Base-by-base conservation (phyloP, 2,113 vertebrate genomes). In the Chaenogobius annularis region DNA sequence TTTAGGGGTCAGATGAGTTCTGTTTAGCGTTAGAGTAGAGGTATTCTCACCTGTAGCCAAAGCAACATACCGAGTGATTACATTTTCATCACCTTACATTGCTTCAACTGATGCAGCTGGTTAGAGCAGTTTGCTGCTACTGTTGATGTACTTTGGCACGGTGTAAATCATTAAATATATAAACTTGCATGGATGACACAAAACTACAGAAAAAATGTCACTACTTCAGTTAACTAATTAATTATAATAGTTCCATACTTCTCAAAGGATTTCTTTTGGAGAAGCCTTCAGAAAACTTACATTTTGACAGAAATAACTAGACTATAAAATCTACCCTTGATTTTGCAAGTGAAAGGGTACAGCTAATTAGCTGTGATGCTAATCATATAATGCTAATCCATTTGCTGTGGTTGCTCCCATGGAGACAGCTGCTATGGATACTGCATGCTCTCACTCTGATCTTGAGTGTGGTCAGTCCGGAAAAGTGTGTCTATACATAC, bases 381-480 rank as follows among this genome's bases (percentile, higher is more conserved):
- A 54, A 54, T 54, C 7, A 20, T 20, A 10, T 20, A 10, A 54
- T 54, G 19, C 50, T 83, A 88, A 82, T 81, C 83, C 44, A 12
- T 76, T 84, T 68, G 56, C 82, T 85, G 79, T 66, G 55, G 48
- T 77, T 66, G 79, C 70, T 86, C 68, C 77, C 77, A 69, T 84
- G 74, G 85, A 87, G 82, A 88, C 78, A 68, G 85, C 87, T 79
- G 62, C 85, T 82, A 82, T 89, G 86, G 85, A 87, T 82, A 89
- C 85, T 72, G 74, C 80, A 80, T 78, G 77, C 73, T 68, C 72
- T 81, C 46, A 65, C 61, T 56, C 63, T 69, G 69, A 59, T 83
- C 72, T 80, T 73, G 80, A 70, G 70, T 80, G 82, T 84, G 79
- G 85, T 83, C 85, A 88, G 90, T 87, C 77, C 78, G 55, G 67